phyloP scores from a whole-genome alignment of 2,888 invertebrate species.

The Agrotis exclamationis region DNA sequence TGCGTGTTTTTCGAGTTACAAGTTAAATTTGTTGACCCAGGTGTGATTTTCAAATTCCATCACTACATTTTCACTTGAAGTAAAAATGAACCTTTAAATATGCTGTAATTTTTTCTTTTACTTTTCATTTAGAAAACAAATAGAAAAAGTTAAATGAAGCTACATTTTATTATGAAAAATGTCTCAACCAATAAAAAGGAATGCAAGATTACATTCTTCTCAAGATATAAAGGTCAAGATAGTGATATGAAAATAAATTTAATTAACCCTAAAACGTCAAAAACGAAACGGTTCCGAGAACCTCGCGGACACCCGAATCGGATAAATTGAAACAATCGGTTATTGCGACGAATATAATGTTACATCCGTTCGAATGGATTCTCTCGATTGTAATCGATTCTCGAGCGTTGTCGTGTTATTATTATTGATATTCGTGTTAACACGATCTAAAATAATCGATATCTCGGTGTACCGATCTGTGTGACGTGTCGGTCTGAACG shows the following conservation, averaged over 20 bases:
- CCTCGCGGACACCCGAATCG: constrained; percentile 62
- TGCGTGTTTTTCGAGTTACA: not conserved
- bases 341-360: constrained; percentile 75
- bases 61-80: too few relatives aligned
- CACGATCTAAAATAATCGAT: constrained; percentile 72
- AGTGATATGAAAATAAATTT: constrained; percentile 66
- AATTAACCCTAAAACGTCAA: constrained; percentile 70
- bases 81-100: too few relatives aligned
- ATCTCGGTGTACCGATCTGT: constrained; percentile 66
- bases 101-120: too few relatives aligned
- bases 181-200: constrained; percentile 53
- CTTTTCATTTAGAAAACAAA: not conserved
- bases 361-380: constrained; percentile 67
- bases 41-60: not conserved
- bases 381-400: constrained; percentile 75
- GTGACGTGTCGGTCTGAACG: constrained; percentile 62
- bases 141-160: constrained; percentile 22
- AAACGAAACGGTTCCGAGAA: constrained; percentile 64
- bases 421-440: constrained; percentile 72
- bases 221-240: constrained; percentile 65
- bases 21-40: too few relatives aligned
- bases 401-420: constrained; percentile 70
- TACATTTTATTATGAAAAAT: constrained; percentile 56
- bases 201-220: constrained; percentile 58
- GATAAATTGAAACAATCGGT: constrained; percentile 73